Base-by-base conservation (phyloP, 35 echinoderm and acorn worm species). In the Holothuria glaberrima region DNA sequence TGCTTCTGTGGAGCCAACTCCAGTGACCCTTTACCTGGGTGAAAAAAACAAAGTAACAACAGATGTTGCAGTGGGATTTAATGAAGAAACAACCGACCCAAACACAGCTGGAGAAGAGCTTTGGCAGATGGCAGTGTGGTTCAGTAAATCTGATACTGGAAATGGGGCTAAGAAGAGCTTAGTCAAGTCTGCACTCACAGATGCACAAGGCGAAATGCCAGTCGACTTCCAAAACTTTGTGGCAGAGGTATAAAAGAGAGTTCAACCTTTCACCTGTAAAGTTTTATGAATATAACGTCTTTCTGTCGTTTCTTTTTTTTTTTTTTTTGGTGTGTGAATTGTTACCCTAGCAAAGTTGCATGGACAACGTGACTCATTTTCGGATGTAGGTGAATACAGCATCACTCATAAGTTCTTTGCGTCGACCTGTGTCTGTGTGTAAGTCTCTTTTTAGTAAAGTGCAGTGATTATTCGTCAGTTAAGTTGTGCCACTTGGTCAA, bases 101-200 rank as follows among this genome's bases (percentile, higher is more conserved):
- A 54, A 83, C 19, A 44, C 70, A 27, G 26, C 22, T 0, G 90
- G 90, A 4, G 48, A 82, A 12, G 65, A 86, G 30, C 60, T 86
- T 12, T 91, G 90, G 90, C 65, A 71, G 54, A 45, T 91, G 66
- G 21, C 80, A 12, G 45, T 91, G 2, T 91, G 90, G 90, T 57
- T 84, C 34, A 60, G 72, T 59, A 71, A 82, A 21, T 86, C 30
- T 9, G 46, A 65, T 21, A 91, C 75, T 16, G 90, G 90, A 45
- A 86, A 91, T 36, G 90, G 90, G n/a, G 50, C 65, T 6, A 86
- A 75, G 16, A 18, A 68, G 45, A 45, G 67, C 19, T 82, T 71
- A 12, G 67, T 71, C 7, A 70, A 59, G 44, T 48, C 65, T 41
- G 90, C 63, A 13, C 38, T 91, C 12, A 71, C 32, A 22, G 59